phyloP scores from a whole-genome alignment of 2,888 invertebrate species.

The Morpho deidamia region DNA sequence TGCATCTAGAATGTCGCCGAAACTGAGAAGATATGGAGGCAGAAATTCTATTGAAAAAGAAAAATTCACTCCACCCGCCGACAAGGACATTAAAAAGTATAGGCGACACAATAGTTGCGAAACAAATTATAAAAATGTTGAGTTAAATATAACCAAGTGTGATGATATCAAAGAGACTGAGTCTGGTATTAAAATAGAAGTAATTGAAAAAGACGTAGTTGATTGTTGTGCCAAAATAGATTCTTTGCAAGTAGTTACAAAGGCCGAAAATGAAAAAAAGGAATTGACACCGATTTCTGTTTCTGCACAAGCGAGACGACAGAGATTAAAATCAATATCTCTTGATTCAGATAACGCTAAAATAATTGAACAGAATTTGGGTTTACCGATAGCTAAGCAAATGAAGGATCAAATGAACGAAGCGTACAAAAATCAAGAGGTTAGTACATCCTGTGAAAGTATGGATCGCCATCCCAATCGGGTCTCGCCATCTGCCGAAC shows the following conservation, averaged over 20 bases:
- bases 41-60: slow-evolving; percentile 66
- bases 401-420: slow-evolving; percentile 74
- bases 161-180: slow-evolving; percentile 49
- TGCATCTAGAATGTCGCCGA: slow-evolving; percentile 40
- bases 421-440: slow-evolving; percentile 61
- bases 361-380: slow-evolving; percentile 77
- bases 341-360: slow-evolving; percentile 77
- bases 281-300: slow-evolving; percentile 47
- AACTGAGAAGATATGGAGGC: slow-evolving; percentile 60
- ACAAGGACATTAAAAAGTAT: slow-evolving; percentile 61
- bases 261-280: slow-evolving; percentile 40
- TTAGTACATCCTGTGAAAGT: slow-evolving; percentile 63
- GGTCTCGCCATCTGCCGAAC: slow-evolving; percentile 45
- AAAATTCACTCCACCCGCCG: slow-evolving; percentile 61
- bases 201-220: slow-evolving; percentile 49
- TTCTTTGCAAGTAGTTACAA: slow-evolving; percentile 44
- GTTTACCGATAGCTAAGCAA: slow-evolving; percentile 74
- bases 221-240: slow-evolving; percentile 65
- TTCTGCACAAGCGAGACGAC: slow-evolving; percentile 64
- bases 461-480: slow-evolving; percentile 50
- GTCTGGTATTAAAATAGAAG: slow-evolving; percentile 25
- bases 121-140: slow-evolving; percentile 60
- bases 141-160: slow-evolving; percentile 48
- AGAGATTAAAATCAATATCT: slow-evolving; percentile 76
- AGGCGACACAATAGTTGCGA: slow-evolving; percentile 68